These are phyloP conservation scores for Rhinichthys klamathensis DNA, from an alignment of 2,113 vertebrate genomes.

Conservation along the genomic window DNA sequence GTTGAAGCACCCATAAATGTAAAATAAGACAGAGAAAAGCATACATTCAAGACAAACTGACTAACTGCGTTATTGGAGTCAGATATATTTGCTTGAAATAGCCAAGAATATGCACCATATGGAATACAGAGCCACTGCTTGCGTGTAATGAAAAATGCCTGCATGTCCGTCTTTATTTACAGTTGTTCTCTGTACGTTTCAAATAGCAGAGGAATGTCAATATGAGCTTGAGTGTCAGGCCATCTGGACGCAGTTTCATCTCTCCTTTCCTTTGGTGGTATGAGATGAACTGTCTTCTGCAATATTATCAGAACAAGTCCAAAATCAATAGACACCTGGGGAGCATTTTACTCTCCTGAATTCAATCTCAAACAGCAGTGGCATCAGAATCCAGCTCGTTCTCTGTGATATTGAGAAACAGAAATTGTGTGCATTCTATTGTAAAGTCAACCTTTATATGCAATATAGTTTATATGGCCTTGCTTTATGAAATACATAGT, in stretches of 20 bases:
- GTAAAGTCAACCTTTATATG: neutral
- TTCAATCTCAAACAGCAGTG: slow-evolving; percentile 60
- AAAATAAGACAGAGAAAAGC: neutral
- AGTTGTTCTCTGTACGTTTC: slow-evolving; percentile 20
- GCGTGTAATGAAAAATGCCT: slow-evolving; percentile 24
- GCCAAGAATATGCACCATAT: slow-evolving; percentile 18
- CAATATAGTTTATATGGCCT: neutral
- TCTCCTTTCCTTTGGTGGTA: slow-evolving; percentile 50
- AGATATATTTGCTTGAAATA: slow-evolving; percentile 4
- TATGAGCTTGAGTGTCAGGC: slow-evolving; percentile 41
- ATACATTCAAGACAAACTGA: neutral
- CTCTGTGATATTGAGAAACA: slow-evolving; percentile 1
- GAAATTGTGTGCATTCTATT: neutral
- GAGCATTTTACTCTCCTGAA: slow-evolving; percentile 53
- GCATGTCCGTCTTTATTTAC: slow-evolving; percentile 51
- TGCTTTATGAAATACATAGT: neutral
- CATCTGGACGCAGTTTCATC: slow-evolving; percentile 58
- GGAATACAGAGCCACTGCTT: slow-evolving; percentile 4
- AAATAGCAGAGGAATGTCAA: slow-evolving; percentile 48
- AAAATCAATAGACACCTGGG: slow-evolving; percentile 59
- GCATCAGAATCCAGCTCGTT: slow-evolving; percentile 49
- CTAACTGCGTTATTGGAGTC: neutral
- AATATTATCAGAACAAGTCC: slow-evolving; percentile 62
- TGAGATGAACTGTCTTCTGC: slow-evolving; percentile 65
- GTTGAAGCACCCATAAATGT: neutral